These are phyloP conservation scores for Callimorpha dominula DNA, from an alignment of 2,888 invertebrate species.

Conservation along the genomic window DNA sequence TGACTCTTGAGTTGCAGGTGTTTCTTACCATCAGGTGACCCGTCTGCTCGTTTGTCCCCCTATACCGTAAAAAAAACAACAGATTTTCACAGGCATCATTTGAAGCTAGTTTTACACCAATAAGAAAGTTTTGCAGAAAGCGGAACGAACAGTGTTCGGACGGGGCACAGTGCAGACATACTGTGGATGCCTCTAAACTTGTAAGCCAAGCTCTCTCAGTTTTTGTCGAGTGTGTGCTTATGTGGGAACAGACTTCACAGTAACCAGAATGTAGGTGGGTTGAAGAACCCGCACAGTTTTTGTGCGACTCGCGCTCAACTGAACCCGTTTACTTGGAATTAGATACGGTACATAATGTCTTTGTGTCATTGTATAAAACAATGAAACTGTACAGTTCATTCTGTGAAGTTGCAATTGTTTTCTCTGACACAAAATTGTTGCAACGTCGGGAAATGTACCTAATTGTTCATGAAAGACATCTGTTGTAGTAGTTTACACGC, in stretches of 20 bases:
- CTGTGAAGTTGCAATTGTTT: background rate
- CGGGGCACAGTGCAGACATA: too few relatives aligned
- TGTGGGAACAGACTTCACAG: background rate
- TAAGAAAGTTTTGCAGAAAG: too few relatives aligned
- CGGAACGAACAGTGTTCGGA: too few relatives aligned
- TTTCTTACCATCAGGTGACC: too few relatives aligned
- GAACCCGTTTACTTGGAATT: slow-evolving; percentile 8
- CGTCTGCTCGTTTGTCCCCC: too few relatives aligned
- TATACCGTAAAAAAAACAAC: too few relatives aligned
- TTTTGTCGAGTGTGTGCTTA: background rate
- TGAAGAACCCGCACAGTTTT: background rate
- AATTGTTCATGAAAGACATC: background rate
- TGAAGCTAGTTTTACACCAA: too few relatives aligned
- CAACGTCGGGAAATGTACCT: slow-evolving; percentile 4
- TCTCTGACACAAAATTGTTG: background rate
- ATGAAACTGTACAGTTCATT: background rate
- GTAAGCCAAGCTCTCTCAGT: too few relatives aligned
- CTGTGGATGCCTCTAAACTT: too few relatives aligned
- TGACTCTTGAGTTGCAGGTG: too few relatives aligned
- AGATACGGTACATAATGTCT: background rate
- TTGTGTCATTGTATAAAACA: slow-evolving; percentile 9
- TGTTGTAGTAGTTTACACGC: background rate
- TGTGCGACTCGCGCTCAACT: background rate
- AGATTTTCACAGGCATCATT: too few relatives aligned
- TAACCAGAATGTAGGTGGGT: background rate